Evolutionary conservation across 2,888 invertebrate genomes (phyloP).

Genomic region (Ceramica pisi): DNA sequence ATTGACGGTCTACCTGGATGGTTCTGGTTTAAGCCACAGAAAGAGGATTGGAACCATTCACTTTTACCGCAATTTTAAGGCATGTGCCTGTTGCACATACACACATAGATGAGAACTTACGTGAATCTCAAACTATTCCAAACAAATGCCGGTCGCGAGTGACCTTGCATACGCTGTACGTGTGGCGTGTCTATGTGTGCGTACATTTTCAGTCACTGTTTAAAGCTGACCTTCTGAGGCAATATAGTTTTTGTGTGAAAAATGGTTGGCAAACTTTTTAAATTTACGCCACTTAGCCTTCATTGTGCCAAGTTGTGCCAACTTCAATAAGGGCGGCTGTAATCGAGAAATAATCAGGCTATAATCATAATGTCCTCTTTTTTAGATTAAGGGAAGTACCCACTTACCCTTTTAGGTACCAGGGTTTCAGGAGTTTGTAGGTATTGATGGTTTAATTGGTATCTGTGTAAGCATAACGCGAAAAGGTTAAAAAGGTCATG

Average conservation of each 20-base stretch:
- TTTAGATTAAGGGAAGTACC: constrained; percentile 10
- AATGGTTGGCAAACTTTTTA: constrained; percentile 41
- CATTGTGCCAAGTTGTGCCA: constrained; percentile 29
- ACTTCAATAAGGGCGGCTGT: constrained; percentile 34
- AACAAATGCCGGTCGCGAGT: neutral
- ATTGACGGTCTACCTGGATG: no score
- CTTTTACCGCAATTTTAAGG: no score
- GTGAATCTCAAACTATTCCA: no score
- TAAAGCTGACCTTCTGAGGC: neutral
- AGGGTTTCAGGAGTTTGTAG: constrained; percentile 9
- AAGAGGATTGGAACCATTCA: no score
- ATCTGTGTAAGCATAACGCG: neutral
- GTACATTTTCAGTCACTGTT: neutral
- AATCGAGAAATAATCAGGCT: constrained; percentile 35
- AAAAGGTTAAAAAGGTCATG: constrained; percentile 4
- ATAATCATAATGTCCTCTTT: constrained; percentile 20
- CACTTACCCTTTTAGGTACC: constrained; percentile 4
- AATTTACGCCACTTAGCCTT: constrained; percentile 39
- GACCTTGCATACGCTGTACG: neutral
- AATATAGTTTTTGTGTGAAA: no score
- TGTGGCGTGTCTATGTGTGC: neutral
- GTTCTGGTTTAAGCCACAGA: no score
- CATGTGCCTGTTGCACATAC: no score
- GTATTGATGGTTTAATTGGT: neutral
- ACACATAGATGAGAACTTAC: no score